Percentiles rank a stretch among this genome's conserved stretches.
These are phyloP conservation scores for Amiota communis DNA, from an alignment of 2,888 invertebrate species.

Conservation along the genomic window DNA sequence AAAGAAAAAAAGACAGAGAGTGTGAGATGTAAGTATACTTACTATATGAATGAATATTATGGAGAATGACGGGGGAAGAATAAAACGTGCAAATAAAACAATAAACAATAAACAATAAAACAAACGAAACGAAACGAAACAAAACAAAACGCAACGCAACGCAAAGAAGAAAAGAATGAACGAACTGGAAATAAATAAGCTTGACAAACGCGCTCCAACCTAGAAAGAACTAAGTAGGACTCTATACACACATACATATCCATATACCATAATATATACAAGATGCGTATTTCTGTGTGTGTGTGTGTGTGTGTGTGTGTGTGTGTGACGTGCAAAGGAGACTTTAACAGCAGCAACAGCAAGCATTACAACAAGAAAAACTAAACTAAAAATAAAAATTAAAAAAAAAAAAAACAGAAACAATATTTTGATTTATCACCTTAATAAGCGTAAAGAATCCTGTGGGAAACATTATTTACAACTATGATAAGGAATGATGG, in stretches of 20 bases:
- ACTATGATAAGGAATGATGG: constrained; percentile 67
- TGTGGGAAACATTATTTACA: constrained; percentile 68
- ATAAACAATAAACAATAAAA: too few relatives aligned
- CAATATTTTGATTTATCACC: constrained; percentile 65
- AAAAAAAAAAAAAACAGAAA: constrained; percentile 1
- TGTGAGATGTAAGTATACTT: background rate
- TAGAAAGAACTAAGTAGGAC: constrained; percentile 9
- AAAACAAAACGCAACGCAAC: background rate
- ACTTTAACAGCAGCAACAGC: background rate
- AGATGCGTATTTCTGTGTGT: too few relatives aligned
- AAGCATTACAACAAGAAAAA: constrained; percentile 13
- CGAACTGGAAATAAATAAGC: constrained; percentile 9
- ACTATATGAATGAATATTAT: background rate
- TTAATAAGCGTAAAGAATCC: constrained; percentile 64
- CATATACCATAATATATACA: background rate
- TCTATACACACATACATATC: constrained; percentile 24
- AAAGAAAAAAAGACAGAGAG: too few relatives aligned
- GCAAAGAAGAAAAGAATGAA: background rate
- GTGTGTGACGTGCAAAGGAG: too few relatives aligned
- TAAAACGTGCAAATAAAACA: too few relatives aligned
- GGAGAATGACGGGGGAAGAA: too few relatives aligned
- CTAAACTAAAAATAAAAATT: constrained; percentile 17
- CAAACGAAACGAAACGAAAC: background rate
- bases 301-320: too few relatives aligned
- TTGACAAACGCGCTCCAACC: background rate